These are phyloP conservation scores for Heterocephalus glaber DNA, from an alignment of 2,113 vertebrate species.

Conservation along the genomic window DNA sequence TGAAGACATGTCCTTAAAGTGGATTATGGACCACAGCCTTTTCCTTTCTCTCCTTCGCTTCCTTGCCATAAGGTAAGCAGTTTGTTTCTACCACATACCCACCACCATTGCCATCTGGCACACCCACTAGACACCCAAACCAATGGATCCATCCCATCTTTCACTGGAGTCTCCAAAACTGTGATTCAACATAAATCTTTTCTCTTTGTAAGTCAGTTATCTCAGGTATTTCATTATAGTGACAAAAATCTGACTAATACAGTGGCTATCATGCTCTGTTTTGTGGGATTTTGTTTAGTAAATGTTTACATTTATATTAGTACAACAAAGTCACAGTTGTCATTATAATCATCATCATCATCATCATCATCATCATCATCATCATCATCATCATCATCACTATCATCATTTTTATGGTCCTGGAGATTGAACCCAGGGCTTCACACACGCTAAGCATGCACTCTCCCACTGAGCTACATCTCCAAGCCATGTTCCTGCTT, in stretches of 20 bases:
- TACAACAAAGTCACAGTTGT: neutral
- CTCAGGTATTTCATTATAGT: neutral
- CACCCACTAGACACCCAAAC: neutral
- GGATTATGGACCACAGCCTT: neutral
- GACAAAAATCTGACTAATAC: neutral
- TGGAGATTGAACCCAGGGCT: neutral
- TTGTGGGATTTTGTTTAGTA: neutral
- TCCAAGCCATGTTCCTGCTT: neutral
- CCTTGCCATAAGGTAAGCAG: neutral
- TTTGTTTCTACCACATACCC: neutral
- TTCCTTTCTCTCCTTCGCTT: neutral
- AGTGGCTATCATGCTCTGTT: neutral
- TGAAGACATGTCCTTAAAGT: too few species aligned
- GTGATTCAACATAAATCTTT: neutral
- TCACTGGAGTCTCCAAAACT: neutral
- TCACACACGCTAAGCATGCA: neutral
- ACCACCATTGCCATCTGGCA: neutral
- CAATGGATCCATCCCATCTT: neutral
- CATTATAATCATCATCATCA: neutral
- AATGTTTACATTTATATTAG: neutral
- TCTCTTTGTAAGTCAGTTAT: neutral
- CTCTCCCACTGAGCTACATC: neutral
- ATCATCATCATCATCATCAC: neutral
- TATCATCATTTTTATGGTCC: neutral
- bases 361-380: neutral